Evolutionary conservation across 2,797 vertebrate species (phyloP).

Genomic region (Sebastes taczanowskii): DNA sequence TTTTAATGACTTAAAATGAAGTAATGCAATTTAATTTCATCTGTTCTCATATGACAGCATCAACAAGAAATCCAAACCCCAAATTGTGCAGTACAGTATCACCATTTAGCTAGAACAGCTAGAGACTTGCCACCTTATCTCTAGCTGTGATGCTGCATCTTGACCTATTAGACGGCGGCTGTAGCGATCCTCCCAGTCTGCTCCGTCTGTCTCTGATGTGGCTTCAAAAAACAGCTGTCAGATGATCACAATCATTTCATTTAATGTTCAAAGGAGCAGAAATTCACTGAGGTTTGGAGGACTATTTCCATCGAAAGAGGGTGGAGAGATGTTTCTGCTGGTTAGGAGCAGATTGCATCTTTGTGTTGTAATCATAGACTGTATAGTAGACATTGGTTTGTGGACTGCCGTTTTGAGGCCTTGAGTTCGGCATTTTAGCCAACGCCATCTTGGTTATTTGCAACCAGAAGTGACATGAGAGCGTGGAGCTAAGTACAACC

Average conservation of each 20-base stretch:
- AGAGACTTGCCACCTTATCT: not conserved
- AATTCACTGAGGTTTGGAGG: not conserved
- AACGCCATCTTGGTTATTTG: too few relatives aligned
- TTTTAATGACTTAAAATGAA: not conserved
- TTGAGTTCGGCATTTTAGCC: too few relatives aligned
- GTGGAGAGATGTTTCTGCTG: not conserved
- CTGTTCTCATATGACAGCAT: not conserved
- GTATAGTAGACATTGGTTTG: too few relatives aligned
- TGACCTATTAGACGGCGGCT: not conserved
- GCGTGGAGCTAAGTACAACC: too few relatives aligned
- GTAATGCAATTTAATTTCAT: not conserved
- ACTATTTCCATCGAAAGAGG: not conserved
- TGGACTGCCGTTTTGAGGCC: too few relatives aligned
- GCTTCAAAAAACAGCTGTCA: constrained; percentile 1
- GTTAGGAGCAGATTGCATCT: not conserved
- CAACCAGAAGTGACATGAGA: too few relatives aligned
- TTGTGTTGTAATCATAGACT: too few relatives aligned
- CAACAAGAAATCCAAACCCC: not conserved
- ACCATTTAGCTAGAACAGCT: not conserved
- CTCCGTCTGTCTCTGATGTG: not conserved
- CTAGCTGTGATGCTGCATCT: not conserved
- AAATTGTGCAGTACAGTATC: not conserved
- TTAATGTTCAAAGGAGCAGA: not conserved
- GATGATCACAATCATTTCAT: not conserved
- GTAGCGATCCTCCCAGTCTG: not conserved